Evolutionary conservation across 35 echinoderm and acorn worm genomes (phyloP), one percentile per base, ranked within the genome.

Genomic region (Anneissia japonica): DNA sequence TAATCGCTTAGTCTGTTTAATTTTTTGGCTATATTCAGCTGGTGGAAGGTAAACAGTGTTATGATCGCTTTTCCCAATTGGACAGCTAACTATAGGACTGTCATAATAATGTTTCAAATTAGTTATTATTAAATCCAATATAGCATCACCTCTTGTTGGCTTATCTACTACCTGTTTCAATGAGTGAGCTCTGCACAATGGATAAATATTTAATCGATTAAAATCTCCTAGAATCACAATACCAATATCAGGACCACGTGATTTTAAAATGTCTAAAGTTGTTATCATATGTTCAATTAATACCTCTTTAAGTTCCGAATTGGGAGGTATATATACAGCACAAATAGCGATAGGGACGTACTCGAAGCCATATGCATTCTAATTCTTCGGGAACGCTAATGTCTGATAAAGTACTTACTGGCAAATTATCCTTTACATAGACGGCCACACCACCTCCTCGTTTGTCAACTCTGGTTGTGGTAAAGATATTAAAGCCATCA

Each of bases 371-470:
- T 14, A 77, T 34, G 37, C 84, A 86, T 73, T 86, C 84, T 1
- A 86, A 74, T 40, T 86, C 84, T 36, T 86, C 73, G 23, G 84
- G 72, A 13, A 86, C 73, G 13, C 0, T 77, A 26, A 86, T 77
- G 32, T 86, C 36, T 37, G 17, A 26, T 37, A 86, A 28, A 10
- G 76, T n/a, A 16, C 33, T 86, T 31, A 34, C 84, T 23, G 73
- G 84, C 28, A 86, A 75, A 39, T 86, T 76, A 16, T 86, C 84
- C 35, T 37, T 86, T 0, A 86, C 84, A 76, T 86, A 86, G 12
- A 86, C 32, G 12, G 84, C 84, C 76, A 86, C 84, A 36, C 84
- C 84, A 76, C 84, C 84, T n/a, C n/a, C 84, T 38, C 73, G 17
- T 37, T 75, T 75, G 21, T 86, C 19, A 39, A 31, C 36, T 73